Base-by-base conservation (phyloP, 64 coral and sea anemone genomes). In the Montipora cactus region DNA sequence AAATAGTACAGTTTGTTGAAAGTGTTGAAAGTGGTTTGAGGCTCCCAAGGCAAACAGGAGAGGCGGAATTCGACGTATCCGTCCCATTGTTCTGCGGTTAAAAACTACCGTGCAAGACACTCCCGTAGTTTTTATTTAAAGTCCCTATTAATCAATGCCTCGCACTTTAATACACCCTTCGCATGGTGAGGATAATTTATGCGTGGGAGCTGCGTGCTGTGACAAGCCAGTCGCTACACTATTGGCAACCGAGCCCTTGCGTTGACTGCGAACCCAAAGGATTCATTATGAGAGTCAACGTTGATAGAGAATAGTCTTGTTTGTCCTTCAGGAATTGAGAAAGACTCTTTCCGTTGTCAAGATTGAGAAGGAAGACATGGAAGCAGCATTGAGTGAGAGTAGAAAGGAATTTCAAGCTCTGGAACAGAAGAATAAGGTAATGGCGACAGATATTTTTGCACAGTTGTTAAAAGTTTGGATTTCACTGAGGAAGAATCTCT, bases 341-440 rank as follows among this genome's bases (percentile, higher is more conserved):
- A 98, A 90, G 85, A 91, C 92, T 64, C 83, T 98, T 22, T 83
- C 83, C 18, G 58, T 81, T 3, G 23, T 95, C 19, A 94, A 91
- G 55, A 73, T 93, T 61, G 94, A 98, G 77, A 95, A 91, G 21
- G 94, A 98, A 67, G 91, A 83, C 45, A 45, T 94, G 7, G 88
- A 95, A 67, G 67, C 71, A 18, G 81, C 91, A 59, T 81, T 98
- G 19, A 98, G 80, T 28, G 97, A 98, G 7, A 87, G 78, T 28
- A 92, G 90, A 67, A 98, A 94, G 73, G 92, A 95, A 78, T 71
- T 91, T 46, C 85, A 89, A 89, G 47, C 67, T 78, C 16, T 98
- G 58, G 90, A 95, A 74, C 57, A 89, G 15, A 95, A 93, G 20
- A 95, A 91, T 59, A 98, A 98, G 83, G 97, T 98, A 89, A 68